Percentiles rank a stretch among this genome's conserved stretches.
Evolutionary conservation across 2,888 invertebrate species (phyloP).

Genomic region (Crioceris asparagi): DNA sequence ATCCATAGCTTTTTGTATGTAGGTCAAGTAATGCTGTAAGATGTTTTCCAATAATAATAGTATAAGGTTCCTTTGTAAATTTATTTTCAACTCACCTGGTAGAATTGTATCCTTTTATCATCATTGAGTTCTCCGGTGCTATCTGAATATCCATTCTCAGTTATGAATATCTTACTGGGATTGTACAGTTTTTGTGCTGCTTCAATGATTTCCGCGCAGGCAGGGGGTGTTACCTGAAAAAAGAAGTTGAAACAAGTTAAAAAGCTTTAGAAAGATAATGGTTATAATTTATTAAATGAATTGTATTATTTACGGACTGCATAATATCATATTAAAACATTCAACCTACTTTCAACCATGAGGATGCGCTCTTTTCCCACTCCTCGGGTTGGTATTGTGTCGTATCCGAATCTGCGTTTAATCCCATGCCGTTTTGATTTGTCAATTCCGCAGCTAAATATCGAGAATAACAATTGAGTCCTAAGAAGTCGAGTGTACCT

Average conservation of each 20-base stretch:
- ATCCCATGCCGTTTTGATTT: background rate
- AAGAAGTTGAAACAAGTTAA: too few species aligned
- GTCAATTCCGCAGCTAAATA: background rate
- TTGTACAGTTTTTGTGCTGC: background rate
- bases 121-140: conserved; percentile 8
- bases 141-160: conserved; percentile 47
- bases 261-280: too few species aligned
- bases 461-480: conserved; percentile 64
- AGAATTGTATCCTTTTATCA: conserved; percentile 12
- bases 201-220: too few species aligned
- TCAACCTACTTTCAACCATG: conserved; percentile 1
- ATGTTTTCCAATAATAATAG: background rate
- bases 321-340: too few species aligned
- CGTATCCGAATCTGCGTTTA: background rate
- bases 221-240: too few species aligned
- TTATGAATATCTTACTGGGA: conserved; percentile 39
- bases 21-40: conserved; percentile 16
- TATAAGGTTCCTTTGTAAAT: background rate
- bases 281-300: too few species aligned
- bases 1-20: conserved; percentile 16
- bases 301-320: too few species aligned
- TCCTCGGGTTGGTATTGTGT: background rate
- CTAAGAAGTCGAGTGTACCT: conserved; percentile 61
- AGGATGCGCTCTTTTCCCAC: background rate
- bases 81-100: conserved; percentile 13